phyloP scores from a whole-genome alignment of 2,113 vertebrate species.

The Hystrix brachyura region DNA sequence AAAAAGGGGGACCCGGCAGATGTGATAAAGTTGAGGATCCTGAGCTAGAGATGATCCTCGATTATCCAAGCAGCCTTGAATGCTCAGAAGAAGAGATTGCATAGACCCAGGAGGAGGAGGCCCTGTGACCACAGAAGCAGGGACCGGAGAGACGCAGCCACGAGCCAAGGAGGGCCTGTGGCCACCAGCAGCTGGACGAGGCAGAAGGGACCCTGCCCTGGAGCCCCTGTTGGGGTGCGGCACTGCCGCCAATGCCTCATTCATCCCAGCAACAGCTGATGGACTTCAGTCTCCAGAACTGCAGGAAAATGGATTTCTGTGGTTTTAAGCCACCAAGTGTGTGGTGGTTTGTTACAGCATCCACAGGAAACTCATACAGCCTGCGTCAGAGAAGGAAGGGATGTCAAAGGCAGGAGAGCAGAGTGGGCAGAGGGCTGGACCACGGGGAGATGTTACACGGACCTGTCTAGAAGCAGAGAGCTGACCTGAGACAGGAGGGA shows the following conservation, averaged over 20 bases:
- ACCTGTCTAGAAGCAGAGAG: neutral
- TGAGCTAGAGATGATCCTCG: neutral
- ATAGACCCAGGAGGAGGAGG: neutral
- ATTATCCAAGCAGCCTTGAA: accelerated
- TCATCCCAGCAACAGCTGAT: accelerated
- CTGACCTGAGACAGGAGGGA: neutral
- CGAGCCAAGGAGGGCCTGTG: neutral
- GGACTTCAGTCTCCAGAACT: too few relatives aligned
- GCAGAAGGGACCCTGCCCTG: too few relatives aligned
- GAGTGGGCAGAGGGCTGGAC: neutral
- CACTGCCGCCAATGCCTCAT: neutral
- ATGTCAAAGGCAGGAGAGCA: neutral
- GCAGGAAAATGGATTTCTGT: neutral
- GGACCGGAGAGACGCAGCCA: neutral
- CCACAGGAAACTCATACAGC: neutral
- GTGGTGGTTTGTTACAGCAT: neutral
- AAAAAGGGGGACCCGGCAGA: neutral
- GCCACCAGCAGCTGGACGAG: neutral
- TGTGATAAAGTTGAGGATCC: neutral
- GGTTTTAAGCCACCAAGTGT: neutral
- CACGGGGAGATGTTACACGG: neutral
- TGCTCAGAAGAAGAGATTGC: neutral
- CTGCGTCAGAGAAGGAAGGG: neutral
- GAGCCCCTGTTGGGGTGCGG: accelerated
- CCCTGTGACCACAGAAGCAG: neutral